Conservation (phyloP, 2,797 vertebrate species). For the Graptemys geographica region DNA sequence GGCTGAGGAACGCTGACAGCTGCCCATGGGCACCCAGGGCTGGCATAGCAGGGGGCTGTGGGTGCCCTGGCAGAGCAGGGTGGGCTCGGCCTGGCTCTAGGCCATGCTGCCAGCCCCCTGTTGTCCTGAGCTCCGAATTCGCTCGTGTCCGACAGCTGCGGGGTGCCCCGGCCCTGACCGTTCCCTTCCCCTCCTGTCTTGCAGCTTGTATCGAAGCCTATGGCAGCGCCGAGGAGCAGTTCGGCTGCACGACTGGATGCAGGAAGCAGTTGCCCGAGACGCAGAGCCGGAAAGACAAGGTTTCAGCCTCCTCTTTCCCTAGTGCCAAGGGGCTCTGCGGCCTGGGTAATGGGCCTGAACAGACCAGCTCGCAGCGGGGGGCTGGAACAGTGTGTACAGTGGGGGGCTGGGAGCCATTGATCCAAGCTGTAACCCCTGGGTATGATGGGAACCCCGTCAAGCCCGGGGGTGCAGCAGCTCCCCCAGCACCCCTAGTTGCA, state of each 20-base stretch:
- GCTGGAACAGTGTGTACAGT: too few relatives aligned
- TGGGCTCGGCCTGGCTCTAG: too few relatives aligned
- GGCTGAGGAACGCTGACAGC: neutral
- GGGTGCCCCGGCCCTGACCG: neutral
- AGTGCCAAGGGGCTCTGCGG: too few relatives aligned
- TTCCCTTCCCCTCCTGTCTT: fast-evolving
- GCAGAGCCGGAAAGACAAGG: conserved; percentile 89
- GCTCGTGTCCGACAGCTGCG: neutral
- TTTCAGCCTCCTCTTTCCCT: conserved; percentile 58
- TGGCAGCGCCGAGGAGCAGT: conserved; percentile 87
- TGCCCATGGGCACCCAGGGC: neutral
- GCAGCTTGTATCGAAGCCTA: conserved; percentile 95
- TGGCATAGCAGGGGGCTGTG: neutral
- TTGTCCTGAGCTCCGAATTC: neutral
- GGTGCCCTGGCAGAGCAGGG: neutral
- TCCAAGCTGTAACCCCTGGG: too few relatives aligned
- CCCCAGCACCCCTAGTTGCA: too few relatives aligned
- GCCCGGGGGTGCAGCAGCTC: too few relatives aligned
- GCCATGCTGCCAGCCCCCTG: neutral
- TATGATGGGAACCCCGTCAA: too few relatives aligned
- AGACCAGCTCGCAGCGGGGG: neutral
- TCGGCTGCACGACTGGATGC: conserved; percentile 91
- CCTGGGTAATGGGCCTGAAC: neutral
- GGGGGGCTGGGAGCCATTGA: too few relatives aligned
- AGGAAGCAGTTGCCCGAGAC: conserved; percentile 88